These are phyloP conservation scores for Formicarius rufipectus DNA, from an alignment of 2,113 vertebrate species.

Conservation along the genomic window DNA sequence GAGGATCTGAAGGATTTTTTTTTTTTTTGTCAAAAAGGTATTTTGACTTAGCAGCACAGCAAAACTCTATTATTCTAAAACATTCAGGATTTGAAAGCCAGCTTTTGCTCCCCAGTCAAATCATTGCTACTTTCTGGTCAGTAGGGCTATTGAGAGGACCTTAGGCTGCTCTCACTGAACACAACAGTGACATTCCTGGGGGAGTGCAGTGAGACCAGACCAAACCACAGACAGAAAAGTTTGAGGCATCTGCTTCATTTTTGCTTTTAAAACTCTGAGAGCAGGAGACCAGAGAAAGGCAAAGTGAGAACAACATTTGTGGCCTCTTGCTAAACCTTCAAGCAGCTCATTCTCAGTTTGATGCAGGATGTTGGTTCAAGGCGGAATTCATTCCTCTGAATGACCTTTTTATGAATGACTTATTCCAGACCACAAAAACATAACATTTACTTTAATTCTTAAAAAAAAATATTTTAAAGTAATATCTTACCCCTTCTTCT, in stretches of 20 bases:
- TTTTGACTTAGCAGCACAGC: neutral
- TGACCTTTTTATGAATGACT: neutral
- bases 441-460: neutral
- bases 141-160: neutral
- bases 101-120: neutral
- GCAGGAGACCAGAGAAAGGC: neutral
- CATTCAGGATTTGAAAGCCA: neutral
- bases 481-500: conserved; percentile 90
- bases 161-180: neutral
- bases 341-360: neutral
- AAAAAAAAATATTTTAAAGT: neutral
- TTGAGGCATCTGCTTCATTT: neutral
- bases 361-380: neutral
- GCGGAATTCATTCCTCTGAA: neutral
- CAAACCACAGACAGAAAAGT: neutral
- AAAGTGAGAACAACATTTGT: neutral
- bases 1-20: neutral
- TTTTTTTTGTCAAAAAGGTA: neutral
- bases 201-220: neutral
- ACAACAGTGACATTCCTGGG: neutral
- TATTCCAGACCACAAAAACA: neutral
- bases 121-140: neutral
- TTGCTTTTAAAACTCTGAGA: neutral
- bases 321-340: neutral
- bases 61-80: neutral